These are phyloP conservation scores for Agrochola circellaris DNA, from an alignment of 2,888 invertebrate genomes.

Conservation along the genomic window DNA sequence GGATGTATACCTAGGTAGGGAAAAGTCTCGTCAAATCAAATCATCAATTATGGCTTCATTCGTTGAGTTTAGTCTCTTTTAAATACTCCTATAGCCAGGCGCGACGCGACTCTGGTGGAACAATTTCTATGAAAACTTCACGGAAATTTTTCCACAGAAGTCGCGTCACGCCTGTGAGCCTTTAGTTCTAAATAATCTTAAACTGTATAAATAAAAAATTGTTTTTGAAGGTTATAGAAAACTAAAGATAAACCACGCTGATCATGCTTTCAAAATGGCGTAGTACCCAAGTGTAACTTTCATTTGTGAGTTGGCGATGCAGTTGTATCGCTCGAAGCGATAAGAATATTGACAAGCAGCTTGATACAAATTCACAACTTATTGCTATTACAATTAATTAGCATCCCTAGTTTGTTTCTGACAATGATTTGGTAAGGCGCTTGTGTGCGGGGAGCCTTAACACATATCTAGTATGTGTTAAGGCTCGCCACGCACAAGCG, in stretches of 20 bases:
- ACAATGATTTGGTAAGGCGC: no score
- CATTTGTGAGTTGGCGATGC: neutral
- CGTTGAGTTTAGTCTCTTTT: neutral
- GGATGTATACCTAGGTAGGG: neutral
- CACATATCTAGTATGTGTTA: no score
- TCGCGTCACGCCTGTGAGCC: no score
- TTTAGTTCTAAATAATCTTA: neutral
- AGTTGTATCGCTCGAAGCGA: neutral
- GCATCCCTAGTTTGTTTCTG: no score
- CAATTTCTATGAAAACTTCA: no score
- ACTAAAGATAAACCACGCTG: no score
- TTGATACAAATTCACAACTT: neutral
- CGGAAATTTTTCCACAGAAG: no score
- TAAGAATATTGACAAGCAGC: neutral
- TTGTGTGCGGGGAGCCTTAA: no score
- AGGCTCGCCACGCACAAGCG: no score
- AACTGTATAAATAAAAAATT: neutral
- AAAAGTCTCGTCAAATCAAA: neutral
- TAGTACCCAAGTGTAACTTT: neutral
- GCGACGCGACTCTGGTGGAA: no score
- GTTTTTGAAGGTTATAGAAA: no score
- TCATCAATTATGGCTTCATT: neutral
- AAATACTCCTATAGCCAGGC: no score
- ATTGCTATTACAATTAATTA: slow-evolving; percentile 1
- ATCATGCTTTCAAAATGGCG: neutral